Percentiles rank a stretch among this genome's conserved stretches.
These are phyloP conservation scores for Tubulanus polymorphus DNA, from an alignment of 2,888 invertebrate species.

Conservation along the genomic window DNA sequence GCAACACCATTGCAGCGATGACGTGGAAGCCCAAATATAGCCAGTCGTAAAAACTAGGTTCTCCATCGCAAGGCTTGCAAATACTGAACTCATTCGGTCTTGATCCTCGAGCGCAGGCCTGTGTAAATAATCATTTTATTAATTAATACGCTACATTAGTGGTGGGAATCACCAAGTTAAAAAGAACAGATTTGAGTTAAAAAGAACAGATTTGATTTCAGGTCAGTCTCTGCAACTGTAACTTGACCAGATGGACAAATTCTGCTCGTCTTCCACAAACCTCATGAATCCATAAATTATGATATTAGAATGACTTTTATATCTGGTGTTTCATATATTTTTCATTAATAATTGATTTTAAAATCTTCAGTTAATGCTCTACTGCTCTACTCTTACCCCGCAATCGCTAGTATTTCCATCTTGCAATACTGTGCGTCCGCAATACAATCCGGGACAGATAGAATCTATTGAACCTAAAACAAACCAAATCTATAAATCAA, in stretches of 20 bases:
- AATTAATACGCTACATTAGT: not conserved
- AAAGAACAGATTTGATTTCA: not conserved
- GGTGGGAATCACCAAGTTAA: not conserved
- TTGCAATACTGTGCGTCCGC: constrained; percentile 67
- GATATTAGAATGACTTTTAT: too few species aligned
- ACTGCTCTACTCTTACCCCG: too few species aligned
- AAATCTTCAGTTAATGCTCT: constrained; percentile 4
- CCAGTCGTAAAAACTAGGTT: constrained; percentile 83
- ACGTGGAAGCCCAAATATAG: constrained; percentile 92
- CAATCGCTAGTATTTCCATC: constrained; percentile 76
- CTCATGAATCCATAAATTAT: too few species aligned
- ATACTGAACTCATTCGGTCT: constrained; percentile 61
- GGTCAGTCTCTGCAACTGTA: too few species aligned
- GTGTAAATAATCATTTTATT: constrained; percentile 4
- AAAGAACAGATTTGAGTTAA: not conserved
- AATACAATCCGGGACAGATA: constrained; percentile 84
- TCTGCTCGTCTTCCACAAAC: too few species aligned
- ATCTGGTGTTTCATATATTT: not conserved
- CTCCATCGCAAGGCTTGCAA: constrained; percentile 72
- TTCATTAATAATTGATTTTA: not conserved
- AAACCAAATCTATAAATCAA: too few species aligned
- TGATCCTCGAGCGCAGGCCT: constrained; percentile 63
- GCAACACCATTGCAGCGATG: constrained; percentile 77
- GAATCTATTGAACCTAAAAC: too few species aligned
- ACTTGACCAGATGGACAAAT: too few species aligned